phyloP scores from a whole-genome alignment of 2,888 invertebrate genomes.

The Drosophila subsilvestris region DNA sequence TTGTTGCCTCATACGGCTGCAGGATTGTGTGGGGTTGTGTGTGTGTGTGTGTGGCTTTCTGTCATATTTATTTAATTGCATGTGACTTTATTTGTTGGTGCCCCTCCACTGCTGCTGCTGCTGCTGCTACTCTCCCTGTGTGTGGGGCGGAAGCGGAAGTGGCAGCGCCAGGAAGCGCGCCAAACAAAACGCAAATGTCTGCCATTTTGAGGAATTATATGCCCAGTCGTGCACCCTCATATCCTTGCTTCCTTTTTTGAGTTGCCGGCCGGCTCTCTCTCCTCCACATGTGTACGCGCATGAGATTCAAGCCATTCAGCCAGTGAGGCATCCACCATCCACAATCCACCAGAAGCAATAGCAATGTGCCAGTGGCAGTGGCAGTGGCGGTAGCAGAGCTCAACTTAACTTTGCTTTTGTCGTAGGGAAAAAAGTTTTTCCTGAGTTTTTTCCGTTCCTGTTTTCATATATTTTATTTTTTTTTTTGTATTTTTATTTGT shows the following conservation, averaged over 20 bases:
- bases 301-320: conserved; percentile 23
- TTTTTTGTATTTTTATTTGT: conserved; percentile 66
- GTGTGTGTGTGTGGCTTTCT: conserved; percentile 24
- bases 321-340: conserved; percentile 37
- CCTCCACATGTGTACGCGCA: conserved; percentile 39
- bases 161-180: conserved; percentile 79
- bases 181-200: conserved; percentile 79
- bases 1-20: conserved; percentile 26
- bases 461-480: conserved; percentile 16
- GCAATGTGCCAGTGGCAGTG: conserved; percentile 10
- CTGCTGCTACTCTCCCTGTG: conserved; percentile 25
- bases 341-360: too few species aligned
- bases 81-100: conserved; percentile 61
- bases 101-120: background rate
- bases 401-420: conserved; percentile 64
- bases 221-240: conserved; percentile 47
- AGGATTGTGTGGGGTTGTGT: conserved; percentile 11
- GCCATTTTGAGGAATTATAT: conserved; percentile 76
- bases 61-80: conserved; percentile 79
- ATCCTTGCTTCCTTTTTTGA: conserved; percentile 24
- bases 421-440: conserved; percentile 46
- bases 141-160: conserved; percentile 70
- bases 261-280: conserved; percentile 28
- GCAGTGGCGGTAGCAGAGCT: conserved; percentile 33
- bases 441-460: conserved; percentile 33